Base-by-base conservation (phyloP, 2,888 invertebrate genomes). In the Drosophila quinaria region DNA sequence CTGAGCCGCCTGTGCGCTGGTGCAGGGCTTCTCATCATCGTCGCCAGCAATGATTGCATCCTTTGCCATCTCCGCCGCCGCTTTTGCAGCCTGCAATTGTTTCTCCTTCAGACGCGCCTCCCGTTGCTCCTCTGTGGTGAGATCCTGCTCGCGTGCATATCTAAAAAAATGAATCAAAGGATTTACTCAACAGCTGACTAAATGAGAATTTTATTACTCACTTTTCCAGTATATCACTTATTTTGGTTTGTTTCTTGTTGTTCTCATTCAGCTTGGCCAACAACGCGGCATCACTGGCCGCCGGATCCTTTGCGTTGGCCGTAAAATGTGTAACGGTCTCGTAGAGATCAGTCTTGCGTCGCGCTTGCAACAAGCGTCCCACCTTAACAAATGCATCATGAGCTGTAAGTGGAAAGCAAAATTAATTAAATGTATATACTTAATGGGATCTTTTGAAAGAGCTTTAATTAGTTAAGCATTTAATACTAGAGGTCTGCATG, bases 281-380 rank as follows among this genome's bases (percentile, higher is more conserved):
- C 29, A 96, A 91, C 0, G 93, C 92, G 0, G 92, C 87, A 89
- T 94, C 94, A 4, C 92, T 90, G 47, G 94, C 92, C 0, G 95
- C 95, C 0, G 96, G 96, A 89, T 96, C 96, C 19, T 91, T 82
- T 11, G 92, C 92, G 13, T 91, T 90, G 8, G 94, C 92, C 51
- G 94, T 92, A 71, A 94, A 94, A 63, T 94, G 94, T 11, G 93
- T 93, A 4, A 94, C 94, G 70, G 94, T 91, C 78, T 95, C 93
- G 92, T 95, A 95, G 90, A 95, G 94, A 90, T 96, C 95, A 76
- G 94, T 94, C 84, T 94, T 94, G 49, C 96, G 93, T 10, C 95
- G 93, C 41, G 94, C 93, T 92, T 96, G 95, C 42, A 96, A 91
- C 81, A 94, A 93, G 73, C 94, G 94, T 0, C 96, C 96, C 72